phyloP scores from a whole-genome alignment of 1,140 invertebrate genomes.

The Limonius californicus region DNA sequence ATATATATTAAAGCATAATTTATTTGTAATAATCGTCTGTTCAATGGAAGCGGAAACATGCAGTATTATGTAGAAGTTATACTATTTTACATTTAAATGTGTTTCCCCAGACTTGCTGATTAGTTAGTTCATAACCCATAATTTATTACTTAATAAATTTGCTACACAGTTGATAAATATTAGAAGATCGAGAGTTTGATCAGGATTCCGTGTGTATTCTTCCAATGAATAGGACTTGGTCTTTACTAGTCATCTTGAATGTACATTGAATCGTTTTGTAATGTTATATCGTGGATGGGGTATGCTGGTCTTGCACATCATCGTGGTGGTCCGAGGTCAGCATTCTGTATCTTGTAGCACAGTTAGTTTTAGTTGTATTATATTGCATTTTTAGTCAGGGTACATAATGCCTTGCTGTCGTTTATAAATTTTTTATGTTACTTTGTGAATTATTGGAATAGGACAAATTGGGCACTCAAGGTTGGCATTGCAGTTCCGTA shows the following conservation, averaged over 20 bases:
- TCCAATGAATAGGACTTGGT: constrained; percentile 34
- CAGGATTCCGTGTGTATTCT: constrained; percentile 23
- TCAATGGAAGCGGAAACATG: constrained; percentile 2
- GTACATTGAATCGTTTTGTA: constrained; percentile 42
- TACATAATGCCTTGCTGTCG: constrained; percentile 18
- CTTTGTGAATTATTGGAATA: not conserved
- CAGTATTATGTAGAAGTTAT: constrained; percentile 12
- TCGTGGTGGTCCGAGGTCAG: constrained; percentile 5
- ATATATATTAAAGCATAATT: constrained; percentile 4
- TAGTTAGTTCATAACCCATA: not conserved
- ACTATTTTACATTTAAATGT: not conserved
- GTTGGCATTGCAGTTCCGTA: not conserved
- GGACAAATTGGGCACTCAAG: not conserved
- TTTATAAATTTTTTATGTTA: constrained; percentile 4
- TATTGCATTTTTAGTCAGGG: constrained; percentile 25
- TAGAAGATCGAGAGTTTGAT: constrained; percentile 19
- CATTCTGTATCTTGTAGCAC: constrained; percentile 18
- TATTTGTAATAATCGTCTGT: not conserved
- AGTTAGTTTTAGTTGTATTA: constrained; percentile 22
- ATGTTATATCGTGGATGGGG: constrained; percentile 30
- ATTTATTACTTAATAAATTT: not conserved
- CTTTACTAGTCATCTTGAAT: constrained; percentile 46
- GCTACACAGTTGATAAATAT: not conserved
- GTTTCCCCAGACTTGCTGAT: not conserved
- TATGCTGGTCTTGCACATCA: constrained; percentile 15